These are phyloP conservation scores for Synchiropus splendidus DNA, from an alignment of 2,113 vertebrate species.

Conservation along the genomic window DNA sequence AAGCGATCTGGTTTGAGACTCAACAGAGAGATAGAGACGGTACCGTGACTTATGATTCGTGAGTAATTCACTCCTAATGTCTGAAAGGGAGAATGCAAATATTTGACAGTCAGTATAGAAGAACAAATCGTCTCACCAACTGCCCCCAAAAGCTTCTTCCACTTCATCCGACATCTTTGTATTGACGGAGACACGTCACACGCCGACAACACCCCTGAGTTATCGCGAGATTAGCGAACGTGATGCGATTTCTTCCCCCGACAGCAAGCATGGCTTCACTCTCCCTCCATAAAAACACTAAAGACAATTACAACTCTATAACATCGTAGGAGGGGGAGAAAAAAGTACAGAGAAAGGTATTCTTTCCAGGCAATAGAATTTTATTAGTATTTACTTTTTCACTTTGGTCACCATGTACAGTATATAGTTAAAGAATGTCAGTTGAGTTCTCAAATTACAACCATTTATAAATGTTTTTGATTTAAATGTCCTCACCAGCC, in stretches of 20 bases:
- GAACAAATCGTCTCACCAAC: constrained; percentile 57
- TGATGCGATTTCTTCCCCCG: no score
- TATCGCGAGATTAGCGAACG: constrained; percentile 7
- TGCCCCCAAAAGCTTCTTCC: constrained; percentile 62
- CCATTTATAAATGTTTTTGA: constrained; percentile 1
- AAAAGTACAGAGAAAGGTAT: not conserved
- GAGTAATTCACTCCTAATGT: no score
- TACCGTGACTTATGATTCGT: no score
- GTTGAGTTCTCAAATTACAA: constrained; percentile 13
- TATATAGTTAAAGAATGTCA: constrained; percentile 26
- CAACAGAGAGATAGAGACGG: no score
- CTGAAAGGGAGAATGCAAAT: accelerated
- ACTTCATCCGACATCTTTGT: constrained; percentile 70
- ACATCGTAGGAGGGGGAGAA: no score
- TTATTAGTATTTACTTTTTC: constrained; percentile 51
- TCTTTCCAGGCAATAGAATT: constrained; percentile 47
- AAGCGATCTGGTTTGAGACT: no score
- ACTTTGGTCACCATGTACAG: constrained; percentile 58
- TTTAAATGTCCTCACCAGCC: constrained; percentile 3
- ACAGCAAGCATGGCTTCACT: no score
- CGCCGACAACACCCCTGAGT: constrained; percentile 21
- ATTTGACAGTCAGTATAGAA: constrained; percentile 1
- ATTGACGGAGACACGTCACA: constrained; percentile 62
- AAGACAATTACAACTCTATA: no score
- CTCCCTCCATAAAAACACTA: no score